Conservation (phyloP, 2,888 invertebrate species). For the Leptinotarsa tumamoca region DNA sequence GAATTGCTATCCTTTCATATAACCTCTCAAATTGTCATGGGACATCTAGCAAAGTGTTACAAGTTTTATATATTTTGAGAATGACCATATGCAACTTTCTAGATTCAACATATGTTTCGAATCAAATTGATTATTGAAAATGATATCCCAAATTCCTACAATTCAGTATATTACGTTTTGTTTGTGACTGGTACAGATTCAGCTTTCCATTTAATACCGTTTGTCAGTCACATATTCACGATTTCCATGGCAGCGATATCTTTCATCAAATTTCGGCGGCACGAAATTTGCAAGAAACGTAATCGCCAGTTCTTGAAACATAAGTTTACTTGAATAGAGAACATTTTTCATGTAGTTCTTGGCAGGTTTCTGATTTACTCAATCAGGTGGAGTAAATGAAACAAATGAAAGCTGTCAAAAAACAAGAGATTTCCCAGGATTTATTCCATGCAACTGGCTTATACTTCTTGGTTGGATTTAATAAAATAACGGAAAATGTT, state of each 20-base stretch:
- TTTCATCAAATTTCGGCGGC: background rate
- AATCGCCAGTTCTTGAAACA: slow-evolving; percentile 8
- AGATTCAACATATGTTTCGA: background rate
- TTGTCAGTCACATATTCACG: background rate
- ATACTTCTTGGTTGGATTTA: slow-evolving; percentile 37
- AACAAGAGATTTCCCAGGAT: slow-evolving; percentile 54
- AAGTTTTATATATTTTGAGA: no score
- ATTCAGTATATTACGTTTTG: background rate
- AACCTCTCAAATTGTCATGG: no score
- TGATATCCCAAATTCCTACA: background rate
- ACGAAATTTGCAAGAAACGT: slow-evolving; percentile 3
- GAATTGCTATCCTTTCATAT: no score
- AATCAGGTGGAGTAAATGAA: slow-evolving; percentile 58
- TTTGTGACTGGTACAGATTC: slow-evolving; percentile 9
- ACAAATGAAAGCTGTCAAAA: slow-evolving; percentile 58
- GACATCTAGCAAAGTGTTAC: no score
- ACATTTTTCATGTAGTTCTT: slow-evolving; percentile 28
- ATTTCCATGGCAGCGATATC: background rate
- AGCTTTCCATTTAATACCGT: background rate
- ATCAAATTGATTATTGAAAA: background rate
- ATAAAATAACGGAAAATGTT: slow-evolving; percentile 44
- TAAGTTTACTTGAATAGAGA: background rate
- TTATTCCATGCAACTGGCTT: slow-evolving; percentile 46
- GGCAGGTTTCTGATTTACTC: slow-evolving; percentile 57
- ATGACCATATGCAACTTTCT: no score